Evolutionary conservation across 2,113 vertebrate genomes (phyloP).

Genomic region (Xenus cinereus): DNA sequence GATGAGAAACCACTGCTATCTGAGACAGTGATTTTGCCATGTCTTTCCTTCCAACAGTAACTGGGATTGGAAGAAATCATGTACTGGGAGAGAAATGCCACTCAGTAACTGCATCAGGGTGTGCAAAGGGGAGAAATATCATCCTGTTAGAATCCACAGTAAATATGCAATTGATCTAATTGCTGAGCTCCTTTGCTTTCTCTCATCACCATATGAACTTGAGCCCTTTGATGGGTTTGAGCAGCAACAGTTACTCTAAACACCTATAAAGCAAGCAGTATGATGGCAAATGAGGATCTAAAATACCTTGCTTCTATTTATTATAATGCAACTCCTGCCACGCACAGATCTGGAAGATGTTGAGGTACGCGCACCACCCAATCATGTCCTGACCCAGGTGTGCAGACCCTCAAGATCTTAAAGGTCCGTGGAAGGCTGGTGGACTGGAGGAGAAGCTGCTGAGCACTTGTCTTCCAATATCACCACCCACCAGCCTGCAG

Average conservation of each 20-base stretch:
- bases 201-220: background rate
- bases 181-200: background rate
- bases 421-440: background rate
- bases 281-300: background rate
- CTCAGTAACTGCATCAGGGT: background rate
- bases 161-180: background rate
- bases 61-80: background rate
- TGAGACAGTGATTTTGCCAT: background rate
- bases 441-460: background rate
- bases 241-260: background rate
- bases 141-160: accelerated
- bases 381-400: background rate
- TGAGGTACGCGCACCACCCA: background rate
- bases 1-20: background rate
- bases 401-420: background rate
- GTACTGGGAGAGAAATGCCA: background rate
- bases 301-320: background rate
- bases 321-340: background rate
- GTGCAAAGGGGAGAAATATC: background rate
- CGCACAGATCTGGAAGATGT: background rate
- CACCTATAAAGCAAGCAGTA: background rate
- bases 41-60: background rate
- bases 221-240: background rate
- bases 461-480: background rate
- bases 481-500: background rate